These are phyloP conservation scores for Aelia acuminata DNA, from an alignment of 2,888 invertebrate species.

Conservation along the genomic window DNA sequence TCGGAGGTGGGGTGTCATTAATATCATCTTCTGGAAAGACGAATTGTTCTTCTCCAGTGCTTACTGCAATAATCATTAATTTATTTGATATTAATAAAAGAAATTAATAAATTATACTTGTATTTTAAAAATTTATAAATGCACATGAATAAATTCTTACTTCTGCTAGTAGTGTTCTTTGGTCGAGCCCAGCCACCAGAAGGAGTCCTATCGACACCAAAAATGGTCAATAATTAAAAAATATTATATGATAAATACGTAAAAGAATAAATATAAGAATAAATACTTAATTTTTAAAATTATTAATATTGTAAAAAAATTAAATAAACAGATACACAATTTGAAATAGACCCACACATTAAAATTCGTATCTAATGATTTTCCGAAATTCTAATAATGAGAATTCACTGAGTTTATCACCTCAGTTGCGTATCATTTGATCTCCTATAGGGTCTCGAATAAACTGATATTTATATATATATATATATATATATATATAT, in stretches of 20 bases:
- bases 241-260: neutral
- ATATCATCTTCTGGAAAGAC: slow-evolving; percentile 52
- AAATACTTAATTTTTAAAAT: neutral
- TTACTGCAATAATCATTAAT: slow-evolving; percentile 9
- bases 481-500: neutral
- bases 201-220: neutral
- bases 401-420: neutral
- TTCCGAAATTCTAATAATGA: neutral
- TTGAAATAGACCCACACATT: neutral
- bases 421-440: neutral
- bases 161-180: neutral
- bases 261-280: neutral
- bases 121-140: neutral
- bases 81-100: neutral
- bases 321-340: neutral
- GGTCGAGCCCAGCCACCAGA: neutral
- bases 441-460: neutral
- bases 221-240: neutral
- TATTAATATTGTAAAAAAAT: neutral
- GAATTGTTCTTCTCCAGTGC: neutral
- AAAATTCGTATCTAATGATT: neutral
- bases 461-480: neutral
- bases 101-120: neutral
- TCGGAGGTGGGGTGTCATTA: neutral
- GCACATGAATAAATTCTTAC: neutral